Conservation (phyloP, 2,113 vertebrate species). For the Hyla sarda region DNA sequence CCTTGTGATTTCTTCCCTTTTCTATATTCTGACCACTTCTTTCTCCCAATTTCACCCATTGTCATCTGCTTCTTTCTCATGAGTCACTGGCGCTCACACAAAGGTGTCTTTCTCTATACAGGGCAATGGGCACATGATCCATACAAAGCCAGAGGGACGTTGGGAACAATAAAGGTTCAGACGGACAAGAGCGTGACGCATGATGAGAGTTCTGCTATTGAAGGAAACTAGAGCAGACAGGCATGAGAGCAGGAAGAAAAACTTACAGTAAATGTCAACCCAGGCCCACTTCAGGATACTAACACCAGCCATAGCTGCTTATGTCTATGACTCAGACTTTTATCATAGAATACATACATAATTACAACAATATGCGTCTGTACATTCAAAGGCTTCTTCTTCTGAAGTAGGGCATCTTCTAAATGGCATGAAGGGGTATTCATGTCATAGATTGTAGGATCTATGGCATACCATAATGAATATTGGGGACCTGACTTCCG, state of each 20-base stretch:
- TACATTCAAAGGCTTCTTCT: too few relatives aligned
- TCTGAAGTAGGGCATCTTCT: too few relatives aligned
- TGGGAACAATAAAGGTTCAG: slow-evolving; percentile 13
- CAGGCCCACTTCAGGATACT: not conserved
- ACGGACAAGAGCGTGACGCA: not conserved
- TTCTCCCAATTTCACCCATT: not conserved
- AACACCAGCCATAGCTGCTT: not conserved
- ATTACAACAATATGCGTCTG: not conserved
- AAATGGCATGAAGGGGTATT: too few relatives aligned
- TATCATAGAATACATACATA: not conserved
- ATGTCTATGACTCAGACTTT: not conserved
- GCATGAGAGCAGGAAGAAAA: not conserved
- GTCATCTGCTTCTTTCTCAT: slow-evolving; percentile 14
- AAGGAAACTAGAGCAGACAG: not conserved
- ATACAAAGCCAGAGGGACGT: not conserved
- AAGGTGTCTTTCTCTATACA: slow-evolving; percentile 22
- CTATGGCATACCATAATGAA: too few relatives aligned
- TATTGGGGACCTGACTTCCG: too few relatives aligned
- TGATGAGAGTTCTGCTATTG: not conserved
- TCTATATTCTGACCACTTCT: not conserved
- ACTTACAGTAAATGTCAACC: not conserved
- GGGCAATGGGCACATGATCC: slow-evolving; percentile 27
- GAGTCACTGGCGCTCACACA: slow-evolving; percentile 19
- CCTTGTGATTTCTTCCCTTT: not conserved
- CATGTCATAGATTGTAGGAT: too few relatives aligned